Base-by-base conservation (phyloP, 2,113 vertebrate species). In the Otis tarda region DNA sequence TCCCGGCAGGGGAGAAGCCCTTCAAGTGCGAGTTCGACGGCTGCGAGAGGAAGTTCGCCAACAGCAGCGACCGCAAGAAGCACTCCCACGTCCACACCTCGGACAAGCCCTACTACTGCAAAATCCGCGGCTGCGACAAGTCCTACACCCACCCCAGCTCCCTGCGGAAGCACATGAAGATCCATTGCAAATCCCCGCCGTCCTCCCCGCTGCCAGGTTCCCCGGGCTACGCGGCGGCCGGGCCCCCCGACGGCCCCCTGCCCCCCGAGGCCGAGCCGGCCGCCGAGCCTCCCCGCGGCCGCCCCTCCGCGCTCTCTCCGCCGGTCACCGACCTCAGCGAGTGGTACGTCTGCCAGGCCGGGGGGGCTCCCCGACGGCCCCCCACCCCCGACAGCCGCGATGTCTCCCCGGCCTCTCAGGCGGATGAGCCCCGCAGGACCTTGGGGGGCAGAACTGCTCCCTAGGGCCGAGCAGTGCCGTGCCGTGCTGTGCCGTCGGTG, bases 11-110 rank as follows among this genome's bases (percentile, higher is more conserved):
- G 74, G 99, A 99, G 97, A 99, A 99, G 88, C 99, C 99, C 90
- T 99, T 99, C 98, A 99, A 99, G 98, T 99, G 99, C 93, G 99
- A 99, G 97, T 99, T 99, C 89, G 99, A 99, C 85, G 99, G 99
- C 95, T 99, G 99, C 41, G 99, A 99, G 98, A 97, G 99, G 97
- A 99, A 99, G 97, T 99, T 99, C 97, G 99, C 99, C 97, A 99
- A 99, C 96, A 99, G 99, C 98, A 99, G 99, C 92, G 99, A 99
- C 98, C 97, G 99, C 95, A 99, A 99, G 98, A 99, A 99, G 95
- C 99, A 99, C 96, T 99, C 99, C 7, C 99, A 99, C 52, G 99
- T 99, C 81, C 99, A 99, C 97, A 99, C 99, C 95, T 99, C 99
- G 3, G 99, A 99, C 98, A 99, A 99, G 97, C 99, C 99, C 67